These are phyloP conservation scores for Synchiropus splendidus DNA, from an alignment of 2,113 vertebrate species.

Conservation along the genomic window DNA sequence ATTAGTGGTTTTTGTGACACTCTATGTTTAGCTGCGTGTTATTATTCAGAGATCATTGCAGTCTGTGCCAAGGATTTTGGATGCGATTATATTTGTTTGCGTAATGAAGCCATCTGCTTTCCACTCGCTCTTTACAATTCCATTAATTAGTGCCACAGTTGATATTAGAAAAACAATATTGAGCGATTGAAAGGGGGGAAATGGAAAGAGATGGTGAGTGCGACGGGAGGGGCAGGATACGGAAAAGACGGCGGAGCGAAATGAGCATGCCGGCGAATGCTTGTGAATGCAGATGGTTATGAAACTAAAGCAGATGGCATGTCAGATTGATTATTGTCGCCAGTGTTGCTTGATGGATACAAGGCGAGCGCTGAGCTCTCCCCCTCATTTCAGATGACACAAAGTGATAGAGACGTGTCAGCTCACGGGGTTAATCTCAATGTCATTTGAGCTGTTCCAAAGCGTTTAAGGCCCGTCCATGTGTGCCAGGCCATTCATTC, in stretches of 20 bases:
- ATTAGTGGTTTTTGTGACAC: conserved; percentile 21
- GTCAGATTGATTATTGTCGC: conserved; percentile 66
- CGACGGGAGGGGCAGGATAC: conserved; percentile 5
- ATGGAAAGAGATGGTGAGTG: conserved; percentile 10
- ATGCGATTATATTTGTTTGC: conserved; percentile 59
- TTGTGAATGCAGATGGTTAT: conserved; percentile 64
- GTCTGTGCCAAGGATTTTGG: conserved; percentile 35
- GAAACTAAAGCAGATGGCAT: conserved; percentile 60
- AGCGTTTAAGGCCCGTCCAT: conserved; percentile 25
- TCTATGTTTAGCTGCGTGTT: conserved; percentile 29
- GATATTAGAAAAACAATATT: conserved; percentile 55
- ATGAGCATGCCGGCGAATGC: conserved; percentile 39
- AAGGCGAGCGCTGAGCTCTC: conserved; percentile 30
- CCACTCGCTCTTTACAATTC: conserved; percentile 55
- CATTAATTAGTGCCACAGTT: conserved; percentile 62
- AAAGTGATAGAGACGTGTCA: conserved; percentile 47
- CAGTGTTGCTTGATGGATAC: conserved; percentile 42
- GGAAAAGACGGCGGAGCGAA: conserved; percentile 2
- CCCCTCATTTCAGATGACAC: conserved; percentile 37
- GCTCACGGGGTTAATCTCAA: conserved; percentile 31
- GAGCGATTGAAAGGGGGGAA: conserved; percentile 36
- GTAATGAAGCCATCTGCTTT: conserved; percentile 65
- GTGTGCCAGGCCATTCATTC: conserved; percentile 29
- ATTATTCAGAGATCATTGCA: conserved; percentile 36
- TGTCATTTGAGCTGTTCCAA: conserved; percentile 30